Evolutionary conservation across 2,888 invertebrate genomes (phyloP).

Genomic region (Drosophila prolongata): DNA sequence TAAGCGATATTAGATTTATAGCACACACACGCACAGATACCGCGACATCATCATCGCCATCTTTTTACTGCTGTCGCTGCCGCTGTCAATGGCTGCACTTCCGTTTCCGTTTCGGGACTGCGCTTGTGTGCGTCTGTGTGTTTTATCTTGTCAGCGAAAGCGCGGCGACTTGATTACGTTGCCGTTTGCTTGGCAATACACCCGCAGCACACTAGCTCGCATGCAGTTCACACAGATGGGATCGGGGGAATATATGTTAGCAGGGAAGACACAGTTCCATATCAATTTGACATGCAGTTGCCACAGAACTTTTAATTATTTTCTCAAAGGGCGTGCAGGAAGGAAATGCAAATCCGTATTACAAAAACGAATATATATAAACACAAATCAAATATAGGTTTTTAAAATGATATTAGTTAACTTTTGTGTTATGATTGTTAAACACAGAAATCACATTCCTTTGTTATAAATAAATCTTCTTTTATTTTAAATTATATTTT

Average conservation of each 20-base stretch:
- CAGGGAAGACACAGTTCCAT: neutral
- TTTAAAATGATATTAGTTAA: too few species aligned
- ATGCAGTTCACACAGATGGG: neutral
- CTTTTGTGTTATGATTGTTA: too few species aligned
- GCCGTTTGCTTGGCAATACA: constrained; percentile 36
- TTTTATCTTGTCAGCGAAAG: constrained; percentile 59
- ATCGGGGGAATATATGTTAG: neutral
- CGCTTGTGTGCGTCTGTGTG: constrained; percentile 12
- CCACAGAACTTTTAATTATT: neutral
- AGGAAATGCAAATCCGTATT: too few species aligned
- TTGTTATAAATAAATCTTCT: too few species aligned
- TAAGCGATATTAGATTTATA: constrained; percentile 69
- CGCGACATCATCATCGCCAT: constrained; percentile 39
- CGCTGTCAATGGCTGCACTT: constrained; percentile 67
- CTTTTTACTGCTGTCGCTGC: constrained; percentile 14
- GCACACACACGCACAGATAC: constrained; percentile 10
- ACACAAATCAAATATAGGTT: too few species aligned
- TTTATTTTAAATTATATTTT: too few species aligned
- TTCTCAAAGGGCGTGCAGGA: neutral
- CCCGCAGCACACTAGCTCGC: constrained; percentile 3
- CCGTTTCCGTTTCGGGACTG: constrained; percentile 55
- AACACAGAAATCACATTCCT: too few species aligned
- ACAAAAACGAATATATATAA: too few species aligned
- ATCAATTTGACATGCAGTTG: neutral
- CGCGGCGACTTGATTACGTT: constrained; percentile 55